These are phyloP conservation scores for Eulithis prunata DNA, from an alignment of 2,888 invertebrate genomes.

Conservation along the genomic window DNA sequence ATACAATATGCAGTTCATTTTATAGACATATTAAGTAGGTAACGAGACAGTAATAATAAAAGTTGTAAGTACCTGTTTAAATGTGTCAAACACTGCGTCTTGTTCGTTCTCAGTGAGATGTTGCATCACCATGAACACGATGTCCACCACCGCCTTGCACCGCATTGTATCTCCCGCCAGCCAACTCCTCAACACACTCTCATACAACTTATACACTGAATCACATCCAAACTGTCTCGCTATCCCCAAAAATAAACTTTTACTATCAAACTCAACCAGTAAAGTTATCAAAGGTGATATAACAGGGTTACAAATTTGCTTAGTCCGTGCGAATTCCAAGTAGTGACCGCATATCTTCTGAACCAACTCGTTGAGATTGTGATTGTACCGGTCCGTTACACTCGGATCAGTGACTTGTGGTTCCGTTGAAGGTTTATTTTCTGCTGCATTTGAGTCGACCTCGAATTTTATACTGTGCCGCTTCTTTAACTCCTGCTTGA, in stretches of 20 bases:
- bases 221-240: constrained; percentile 57
- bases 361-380: constrained; percentile 73
- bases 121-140: constrained; percentile 85
- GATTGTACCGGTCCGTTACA: constrained; percentile 61
- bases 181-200: constrained; percentile 73
- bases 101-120: constrained; percentile 83
- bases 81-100: constrained; percentile 78
- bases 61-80: constrained; percentile 78
- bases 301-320: constrained; percentile 69
- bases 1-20: background rate
- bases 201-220: constrained; percentile 58
- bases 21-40: too few species aligned
- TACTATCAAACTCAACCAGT: constrained; percentile 83
- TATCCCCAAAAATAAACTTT: constrained; percentile 80
- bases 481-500: constrained; percentile 54
- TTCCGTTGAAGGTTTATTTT: background rate
- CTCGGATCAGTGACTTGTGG: constrained; percentile 42
- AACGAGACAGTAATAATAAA: too few species aligned
- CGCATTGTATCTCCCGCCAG: constrained; percentile 77
- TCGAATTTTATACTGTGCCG: constrained; percentile 59
- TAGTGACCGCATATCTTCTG: constrained; percentile 79
- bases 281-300: constrained; percentile 81
- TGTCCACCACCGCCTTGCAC: constrained; percentile 83
- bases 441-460: constrained; percentile 43
- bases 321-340: constrained; percentile 78